Evolutionary conservation across 92 coral and sea anemone species (phyloP).

Genomic region (Paramuricea clavata): DNA sequence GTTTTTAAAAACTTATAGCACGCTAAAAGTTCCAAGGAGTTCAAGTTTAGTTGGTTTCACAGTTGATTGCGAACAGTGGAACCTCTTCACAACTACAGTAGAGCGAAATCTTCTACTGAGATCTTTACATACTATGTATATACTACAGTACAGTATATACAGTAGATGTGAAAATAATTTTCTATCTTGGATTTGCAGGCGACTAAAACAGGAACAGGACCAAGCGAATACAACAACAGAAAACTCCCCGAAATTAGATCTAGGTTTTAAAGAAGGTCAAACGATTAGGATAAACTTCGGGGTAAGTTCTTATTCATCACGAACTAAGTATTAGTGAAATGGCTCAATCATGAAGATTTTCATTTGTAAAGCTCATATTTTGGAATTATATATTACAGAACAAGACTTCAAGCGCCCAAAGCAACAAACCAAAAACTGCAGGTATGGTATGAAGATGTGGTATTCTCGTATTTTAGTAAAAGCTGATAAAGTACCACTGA

Average conservation of each 20-base stretch:
- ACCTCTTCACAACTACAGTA: too few relatives aligned
- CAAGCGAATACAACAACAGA: slow-evolving; percentile 83
- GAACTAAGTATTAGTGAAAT: too few relatives aligned
- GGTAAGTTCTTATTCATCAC: slow-evolving; percentile 16
- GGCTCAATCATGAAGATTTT: background rate
- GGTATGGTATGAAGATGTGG: slow-evolving; percentile 15
- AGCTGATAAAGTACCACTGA: too few relatives aligned
- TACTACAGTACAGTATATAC: too few relatives aligned
- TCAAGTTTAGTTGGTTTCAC: too few relatives aligned
- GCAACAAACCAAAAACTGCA: slow-evolving; percentile 19
- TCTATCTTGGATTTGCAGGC: too few relatives aligned
- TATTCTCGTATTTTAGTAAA: too few relatives aligned
- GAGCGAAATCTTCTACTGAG: too few relatives aligned
- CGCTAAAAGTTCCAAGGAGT: too few relatives aligned
- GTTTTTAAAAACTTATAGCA: background rate
- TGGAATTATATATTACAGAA: slow-evolving; percentile 1
- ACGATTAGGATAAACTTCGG: slow-evolving; percentile 89
- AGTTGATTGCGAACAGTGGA: too few relatives aligned
- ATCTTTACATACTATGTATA: too few relatives aligned
- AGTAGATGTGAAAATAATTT: background rate
- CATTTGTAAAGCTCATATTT: background rate
- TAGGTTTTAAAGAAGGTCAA: slow-evolving; percentile 98
- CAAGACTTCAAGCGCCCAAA: slow-evolving; percentile 19
- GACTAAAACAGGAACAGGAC: slow-evolving; percentile 64
- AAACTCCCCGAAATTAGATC: slow-evolving; percentile 88